Conservation (phyloP, 2,113 vertebrate species). For the Heptranchias perlo region DNA sequence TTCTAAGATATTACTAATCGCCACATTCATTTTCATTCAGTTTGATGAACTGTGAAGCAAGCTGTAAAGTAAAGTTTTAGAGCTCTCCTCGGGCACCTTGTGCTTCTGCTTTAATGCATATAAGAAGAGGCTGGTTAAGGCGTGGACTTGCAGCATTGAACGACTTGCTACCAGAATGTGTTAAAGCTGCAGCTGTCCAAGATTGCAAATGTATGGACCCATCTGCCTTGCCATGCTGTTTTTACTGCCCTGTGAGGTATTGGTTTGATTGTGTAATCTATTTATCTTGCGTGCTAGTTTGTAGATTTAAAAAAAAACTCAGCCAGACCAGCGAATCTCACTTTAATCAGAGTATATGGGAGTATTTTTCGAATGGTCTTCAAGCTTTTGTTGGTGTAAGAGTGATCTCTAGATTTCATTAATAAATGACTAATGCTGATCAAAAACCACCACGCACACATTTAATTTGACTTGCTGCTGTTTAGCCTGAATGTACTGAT, state of each 20-base stretch:
- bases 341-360: conserved; percentile 27
- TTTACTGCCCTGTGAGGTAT: conserved; percentile 35
- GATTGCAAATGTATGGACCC: background rate
- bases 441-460: conserved; percentile 17
- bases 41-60: conserved; percentile 30
- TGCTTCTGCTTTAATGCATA: background rate
- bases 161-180: background rate
- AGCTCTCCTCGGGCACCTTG: background rate
- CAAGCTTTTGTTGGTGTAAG: conserved; percentile 33
- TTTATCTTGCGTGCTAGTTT: conserved; percentile 33
- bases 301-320: conserved; percentile 28
- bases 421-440: conserved; percentile 34
- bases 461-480: conserved; percentile 17
- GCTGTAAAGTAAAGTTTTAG: background rate
- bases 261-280: conserved; percentile 35
- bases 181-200: background rate
- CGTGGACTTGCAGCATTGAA: background rate
- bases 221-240: conserved; percentile 21
- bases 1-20: background rate
- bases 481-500: background rate
- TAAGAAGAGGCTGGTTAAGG: background rate
- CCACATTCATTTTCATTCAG: background rate
- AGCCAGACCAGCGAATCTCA: conserved; percentile 29
- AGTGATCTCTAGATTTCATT: conserved; percentile 29
- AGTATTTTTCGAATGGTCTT: conserved; percentile 31